phyloP scores from a whole-genome alignment of 2,888 invertebrate species.

The Pecten maximus region DNA sequence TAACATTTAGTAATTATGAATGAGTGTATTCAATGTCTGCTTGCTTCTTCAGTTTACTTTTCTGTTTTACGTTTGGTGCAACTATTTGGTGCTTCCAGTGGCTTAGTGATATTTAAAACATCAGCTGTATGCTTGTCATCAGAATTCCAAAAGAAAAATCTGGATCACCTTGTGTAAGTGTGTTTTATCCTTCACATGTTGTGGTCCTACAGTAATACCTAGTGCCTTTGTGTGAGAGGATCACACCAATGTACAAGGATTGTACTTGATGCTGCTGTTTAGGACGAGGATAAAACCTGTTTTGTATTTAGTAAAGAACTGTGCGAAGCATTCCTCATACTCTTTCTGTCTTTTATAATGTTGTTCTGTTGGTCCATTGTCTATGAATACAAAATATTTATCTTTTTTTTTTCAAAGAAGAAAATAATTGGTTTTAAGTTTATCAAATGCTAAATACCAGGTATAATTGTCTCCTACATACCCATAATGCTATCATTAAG shows the following conservation, averaged over 20 bases:
- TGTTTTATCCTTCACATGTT: neutral
- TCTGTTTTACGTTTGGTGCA: neutral
- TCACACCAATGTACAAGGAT: conserved; percentile 15
- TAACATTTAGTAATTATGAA: neutral
- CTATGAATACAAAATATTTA: neutral
- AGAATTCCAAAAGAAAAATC: neutral
- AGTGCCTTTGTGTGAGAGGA: conserved; percentile 11
- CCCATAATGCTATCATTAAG: neutral
- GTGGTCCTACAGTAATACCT: neutral
- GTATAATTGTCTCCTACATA: neutral
- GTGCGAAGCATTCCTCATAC: neutral
- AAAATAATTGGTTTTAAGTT: neutral
- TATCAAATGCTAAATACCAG: neutral
- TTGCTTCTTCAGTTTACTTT: neutral
- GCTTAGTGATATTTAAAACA: conserved; percentile 9
- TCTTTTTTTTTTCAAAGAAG: neutral
- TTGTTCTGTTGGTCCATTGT: conserved; percentile 9
- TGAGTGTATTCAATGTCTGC: neutral
- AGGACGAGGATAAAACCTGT: conserved; percentile 9
- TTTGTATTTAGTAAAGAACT: neutral
- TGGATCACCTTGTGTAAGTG: neutral
- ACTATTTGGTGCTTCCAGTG: conserved; percentile 5
- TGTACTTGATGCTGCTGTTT: neutral
- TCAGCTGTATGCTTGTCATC: conserved; percentile 6
- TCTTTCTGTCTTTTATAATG: neutral